Evolutionary conservation across 2,888 invertebrate species (phyloP), one percentile per base, ranked within the genome.

Genomic region (Caenorhabditis sinica): DNA sequence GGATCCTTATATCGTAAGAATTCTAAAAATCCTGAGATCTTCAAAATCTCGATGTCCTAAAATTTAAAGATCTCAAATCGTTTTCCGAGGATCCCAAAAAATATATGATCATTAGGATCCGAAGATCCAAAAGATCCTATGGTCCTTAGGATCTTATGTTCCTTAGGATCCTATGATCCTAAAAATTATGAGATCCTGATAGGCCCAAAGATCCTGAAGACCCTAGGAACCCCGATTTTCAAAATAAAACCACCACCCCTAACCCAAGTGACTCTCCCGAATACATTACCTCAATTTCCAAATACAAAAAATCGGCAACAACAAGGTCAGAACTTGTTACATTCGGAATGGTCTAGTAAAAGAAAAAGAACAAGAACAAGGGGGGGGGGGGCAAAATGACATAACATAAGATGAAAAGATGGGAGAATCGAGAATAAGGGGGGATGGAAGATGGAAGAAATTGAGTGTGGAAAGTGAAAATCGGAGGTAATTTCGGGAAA

Each of bases 401-500:
- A 51, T 51, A 51, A 63, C 63, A 63, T 63, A 56, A 56, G 56
- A 69, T 69, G 53, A 69, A 69, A 69, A 69, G 56, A 56, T 69
- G 68, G 68, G 28, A 45, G 23, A 36, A 36, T 36, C 33, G 33
- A 36, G 33, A 36, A 36, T 36, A 36, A 9, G 9, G 23, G 56
- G 56, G 56, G 56, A 20, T 1, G 13, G 28, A 11, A 36, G 36
- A 36, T 13, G 30, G 13, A 58, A 58, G 49, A 49, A 69, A 51
- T 30, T 13, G 69, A 40, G 56, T 30, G 25, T 23, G 20, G 60
- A 65, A 68, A 65, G 66, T 53, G 61, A 60, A 61, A 61, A 69
- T 76, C 60, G 76, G 23, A 45, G 76, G 76, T 69, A 77, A 77
- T 77, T 77, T 77, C 40, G 51, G 56, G 23, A 56, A 56, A 56